phyloP scores from a whole-genome alignment of 2,113 vertebrate genomes.

The Circaetus gallicus region DNA sequence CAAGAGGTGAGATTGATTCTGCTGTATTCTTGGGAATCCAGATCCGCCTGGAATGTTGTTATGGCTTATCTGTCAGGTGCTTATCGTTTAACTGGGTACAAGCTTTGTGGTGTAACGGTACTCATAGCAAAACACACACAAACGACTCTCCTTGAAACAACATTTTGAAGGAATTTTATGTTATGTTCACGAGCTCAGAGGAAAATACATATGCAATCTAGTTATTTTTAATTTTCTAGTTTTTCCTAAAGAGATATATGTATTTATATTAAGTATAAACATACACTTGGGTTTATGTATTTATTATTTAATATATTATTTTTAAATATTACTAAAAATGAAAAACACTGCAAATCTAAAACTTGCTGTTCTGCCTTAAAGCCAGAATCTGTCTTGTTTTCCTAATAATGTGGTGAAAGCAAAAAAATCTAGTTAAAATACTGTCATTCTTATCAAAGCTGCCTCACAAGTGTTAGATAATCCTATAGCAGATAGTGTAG shows the following conservation, averaged over 20 bases:
- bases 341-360: not conserved
- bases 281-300: not conserved
- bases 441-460: not conserved
- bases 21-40: not conserved
- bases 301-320: not conserved
- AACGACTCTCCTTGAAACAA: not conserved
- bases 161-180: not conserved
- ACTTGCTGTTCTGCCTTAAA: not conserved
- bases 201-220: not conserved
- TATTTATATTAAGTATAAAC: not conserved
- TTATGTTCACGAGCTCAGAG: not conserved
- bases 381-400: not conserved
- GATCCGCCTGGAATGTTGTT: not conserved
- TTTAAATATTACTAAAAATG: not conserved
- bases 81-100: not conserved
- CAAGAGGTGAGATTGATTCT: slow-evolving; percentile 70
- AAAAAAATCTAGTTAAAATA: not conserved
- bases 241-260: not conserved
- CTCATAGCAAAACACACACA: rapidly evolving
- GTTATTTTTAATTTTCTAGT: not conserved
- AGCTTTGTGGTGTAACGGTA: not conserved
- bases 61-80: not conserved
- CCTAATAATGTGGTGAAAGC: not conserved
- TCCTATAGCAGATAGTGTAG: not conserved
- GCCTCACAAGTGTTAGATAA: not conserved